Evolutionary conservation across 2,797 vertebrate species (phyloP).

Genomic region (Neosilurus hyrtlii): DNA sequence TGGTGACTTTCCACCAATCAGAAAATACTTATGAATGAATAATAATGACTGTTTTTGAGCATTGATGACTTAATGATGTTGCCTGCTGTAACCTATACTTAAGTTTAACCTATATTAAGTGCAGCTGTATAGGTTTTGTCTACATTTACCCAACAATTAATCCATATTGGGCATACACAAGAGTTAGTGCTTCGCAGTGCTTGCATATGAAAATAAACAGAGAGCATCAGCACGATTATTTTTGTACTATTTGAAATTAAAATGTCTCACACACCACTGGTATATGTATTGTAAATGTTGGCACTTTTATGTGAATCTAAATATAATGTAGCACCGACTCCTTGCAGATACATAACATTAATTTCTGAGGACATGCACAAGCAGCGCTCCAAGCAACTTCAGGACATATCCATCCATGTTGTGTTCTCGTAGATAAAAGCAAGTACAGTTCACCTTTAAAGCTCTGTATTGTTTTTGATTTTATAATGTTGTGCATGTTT

Average conservation of each 20-base stretch:
- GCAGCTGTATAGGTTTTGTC: no score
- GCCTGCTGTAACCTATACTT: not conserved
- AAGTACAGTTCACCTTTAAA: not conserved
- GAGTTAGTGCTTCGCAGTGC: not conserved
- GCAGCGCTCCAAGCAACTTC: not conserved
- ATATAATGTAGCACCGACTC: no score
- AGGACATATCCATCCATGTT: not conserved
- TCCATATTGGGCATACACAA: not conserved
- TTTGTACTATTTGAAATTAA: not conserved
- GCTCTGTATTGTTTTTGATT: not conserved
- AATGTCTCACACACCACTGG: not conserved
- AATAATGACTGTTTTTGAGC: not conserved
- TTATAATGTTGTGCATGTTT: slow-evolving; percentile 13
- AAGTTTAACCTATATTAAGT: not conserved
- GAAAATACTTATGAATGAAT: no score
- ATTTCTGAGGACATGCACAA: not conserved
- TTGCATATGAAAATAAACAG: not conserved
- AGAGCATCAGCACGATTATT: not conserved
- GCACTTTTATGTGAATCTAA: no score
- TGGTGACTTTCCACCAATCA: no score
- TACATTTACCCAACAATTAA: no score
- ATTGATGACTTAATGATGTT: not conserved
- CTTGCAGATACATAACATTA: not conserved
- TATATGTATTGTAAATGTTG: no score
- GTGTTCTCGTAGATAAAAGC: not conserved